Base-by-base conservation (phyloP, 2,113 vertebrate species). In the Tenebrosternarchus preto region DNA sequence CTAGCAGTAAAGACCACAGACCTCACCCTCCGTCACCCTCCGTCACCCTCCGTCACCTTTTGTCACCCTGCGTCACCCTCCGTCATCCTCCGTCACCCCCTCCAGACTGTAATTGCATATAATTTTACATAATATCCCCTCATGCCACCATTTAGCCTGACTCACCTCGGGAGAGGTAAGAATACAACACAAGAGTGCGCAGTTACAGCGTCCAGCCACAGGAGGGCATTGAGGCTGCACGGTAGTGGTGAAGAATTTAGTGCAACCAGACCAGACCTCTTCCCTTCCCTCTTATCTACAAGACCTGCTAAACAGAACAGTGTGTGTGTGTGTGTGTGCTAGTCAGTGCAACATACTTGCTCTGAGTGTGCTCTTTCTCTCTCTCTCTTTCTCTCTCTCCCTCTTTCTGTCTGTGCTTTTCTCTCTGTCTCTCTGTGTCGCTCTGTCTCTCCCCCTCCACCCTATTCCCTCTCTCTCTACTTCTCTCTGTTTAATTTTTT, bases 191-290 rank as follows among this genome's bases (percentile, higher is more conserved):
- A 50, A n/a, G 43, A 11, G 12, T 12, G 43, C 11, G 43, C 43
- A 50, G 43, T 24, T 24, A 56, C 27, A 33, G 17, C 43, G n/a
- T 22, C 0, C 29, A 9, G 11, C 16, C 75, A 77, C 46, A 27
- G 68, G 75, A 77, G 63, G 61, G 75, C 63, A 77, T 43, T 67
- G 55, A 55, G 63, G 29, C 19, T 24, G 33, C 75, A 56, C 20
- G 27, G 46, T 4, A 24, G 63, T 29, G n/a, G 43, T 9, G 43
- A 50, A 9, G 43, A 1, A 43, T 15, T 50, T 15, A 15, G 11
- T 9, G 43, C 43, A 50, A 50, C 12, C 43, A 15, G 43, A 50
- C 12, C 43, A 15, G 43, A 12, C 43, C 43, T 15, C 43, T 50
- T 50, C 43, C 15, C 43, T 15, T 12, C 43, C 15, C 11, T n/a